These are phyloP conservation scores for Melanotus villosus DNA, from an alignment of 2,888 invertebrate genomes.

Conservation along the genomic window DNA sequence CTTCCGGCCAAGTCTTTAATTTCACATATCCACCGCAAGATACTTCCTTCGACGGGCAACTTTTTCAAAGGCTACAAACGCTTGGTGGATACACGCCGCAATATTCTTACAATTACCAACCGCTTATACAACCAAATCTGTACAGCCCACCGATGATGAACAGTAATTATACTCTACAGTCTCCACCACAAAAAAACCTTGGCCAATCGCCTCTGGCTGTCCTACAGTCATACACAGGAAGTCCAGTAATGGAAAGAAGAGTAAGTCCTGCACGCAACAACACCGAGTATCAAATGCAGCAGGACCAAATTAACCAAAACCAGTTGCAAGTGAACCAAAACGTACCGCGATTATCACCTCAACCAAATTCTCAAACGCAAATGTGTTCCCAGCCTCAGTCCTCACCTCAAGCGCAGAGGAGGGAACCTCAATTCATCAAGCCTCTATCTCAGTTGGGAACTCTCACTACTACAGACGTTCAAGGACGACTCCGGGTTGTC, in stretches of 20 bases:
- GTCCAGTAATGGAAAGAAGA: constrained; percentile 57
- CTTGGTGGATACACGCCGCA: constrained; percentile 67
- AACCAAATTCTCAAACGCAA: constrained; percentile 16
- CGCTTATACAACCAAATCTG: constrained; percentile 54
- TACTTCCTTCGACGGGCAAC: constrained; percentile 66
- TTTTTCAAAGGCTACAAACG: constrained; percentile 70
- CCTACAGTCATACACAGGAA: constrained; percentile 61
- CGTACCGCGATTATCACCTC: constrained; percentile 61
- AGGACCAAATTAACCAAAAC: constrained; percentile 46
- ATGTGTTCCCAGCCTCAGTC: constrained; percentile 17
- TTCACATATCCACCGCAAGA: constrained; percentile 60
- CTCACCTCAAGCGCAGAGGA: constrained; percentile 9
- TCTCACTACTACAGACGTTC: constrained; percentile 74
- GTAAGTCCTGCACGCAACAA: constrained; percentile 58
- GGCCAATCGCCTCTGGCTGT: constrained; percentile 60
- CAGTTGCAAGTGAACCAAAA: constrained; percentile 45
- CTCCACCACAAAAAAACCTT: constrained; percentile 64
- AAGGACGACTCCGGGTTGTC: constrained; percentile 75
- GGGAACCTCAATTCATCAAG: constrained; percentile 74
- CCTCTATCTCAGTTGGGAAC: constrained; percentile 77
- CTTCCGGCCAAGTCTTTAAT: constrained; percentile 60
- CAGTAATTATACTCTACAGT: constrained; percentile 62
- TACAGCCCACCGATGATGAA: constrained; percentile 59
- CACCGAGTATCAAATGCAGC: constrained; percentile 59
- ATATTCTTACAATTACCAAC: constrained; percentile 54